A percentile compares a stretch with the other conserved stretches of the same genome.
Conservation (phyloP, 2,888 invertebrate species). For the Chrysolina oricalcia region DNA sequence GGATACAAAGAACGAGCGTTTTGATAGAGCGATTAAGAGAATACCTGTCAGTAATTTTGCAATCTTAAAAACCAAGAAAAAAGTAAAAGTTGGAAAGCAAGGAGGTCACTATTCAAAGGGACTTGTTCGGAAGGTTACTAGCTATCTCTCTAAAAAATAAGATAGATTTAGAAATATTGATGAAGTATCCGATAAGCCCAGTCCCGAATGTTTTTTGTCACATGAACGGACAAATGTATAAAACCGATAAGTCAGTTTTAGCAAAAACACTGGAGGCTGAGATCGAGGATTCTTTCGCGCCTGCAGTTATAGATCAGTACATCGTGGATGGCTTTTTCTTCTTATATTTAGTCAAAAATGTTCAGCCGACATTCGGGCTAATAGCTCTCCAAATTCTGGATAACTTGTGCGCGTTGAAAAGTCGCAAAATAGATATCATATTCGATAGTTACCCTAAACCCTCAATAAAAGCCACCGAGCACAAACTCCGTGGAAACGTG, state of each 20-base stretch:
- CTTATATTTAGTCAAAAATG: conserved; percentile 10
- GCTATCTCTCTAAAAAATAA: conserved; percentile 11
- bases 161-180: neutral
- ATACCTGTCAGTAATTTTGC: conserved; percentile 5
- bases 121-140: conserved; percentile 12
- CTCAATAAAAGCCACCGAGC: conserved; percentile 5
- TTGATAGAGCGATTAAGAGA: conserved; percentile 23
- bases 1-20: conserved; percentile 16
- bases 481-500: conserved; percentile 1
- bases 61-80: conserved; percentile 12
- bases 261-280: conserved; percentile 11
- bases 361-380: neutral
- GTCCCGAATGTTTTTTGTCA: conserved; percentile 8
- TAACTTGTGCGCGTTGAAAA: neutral
- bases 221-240: neutral
- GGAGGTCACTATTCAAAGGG: conserved; percentile 28
- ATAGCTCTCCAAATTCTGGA: conserved; percentile 4
- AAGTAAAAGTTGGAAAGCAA: conserved; percentile 13
- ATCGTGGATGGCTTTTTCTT: conserved; percentile 14
- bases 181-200: conserved; percentile 7
- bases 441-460: conserved; percentile 10
- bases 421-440: conserved; percentile 2
- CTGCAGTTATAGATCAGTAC: conserved; percentile 8
- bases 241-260: conserved; percentile 13
- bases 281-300: neutral